Percentiles rank a stretch among this genome's conserved stretches.
Evolutionary conservation across 2,888 invertebrate genomes (phyloP).

Genomic region (Ochropleura plecta): DNA sequence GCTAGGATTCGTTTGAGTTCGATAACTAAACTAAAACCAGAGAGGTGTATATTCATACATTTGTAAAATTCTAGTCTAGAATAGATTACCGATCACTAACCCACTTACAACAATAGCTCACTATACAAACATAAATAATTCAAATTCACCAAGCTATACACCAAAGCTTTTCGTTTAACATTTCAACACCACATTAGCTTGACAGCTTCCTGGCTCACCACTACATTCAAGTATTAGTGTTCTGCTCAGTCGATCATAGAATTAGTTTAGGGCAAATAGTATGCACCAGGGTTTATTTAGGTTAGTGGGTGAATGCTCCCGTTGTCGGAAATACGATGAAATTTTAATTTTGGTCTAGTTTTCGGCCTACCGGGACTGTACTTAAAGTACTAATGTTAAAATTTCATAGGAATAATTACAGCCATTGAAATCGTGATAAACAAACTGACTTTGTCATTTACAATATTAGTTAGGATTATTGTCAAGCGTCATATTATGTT

Average conservation of each 20-base stretch:
- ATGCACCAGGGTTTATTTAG: conserved; percentile 25
- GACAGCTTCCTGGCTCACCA: conserved; percentile 42
- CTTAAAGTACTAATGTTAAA: not conserved
- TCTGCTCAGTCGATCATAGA: conserved; percentile 37
- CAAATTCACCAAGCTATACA: conserved; percentile 8
- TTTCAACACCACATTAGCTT: conserved; percentile 50
- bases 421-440: not conserved
- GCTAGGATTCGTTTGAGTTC: no score
- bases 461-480: not conserved
- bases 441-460: not conserved
- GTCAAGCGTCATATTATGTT: not conserved
- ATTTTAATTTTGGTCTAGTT: conserved; percentile 9
- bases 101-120: not conserved
- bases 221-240: conserved; percentile 36
- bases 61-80: no score
- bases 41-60: no score
- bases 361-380: not conserved
- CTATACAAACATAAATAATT: conserved; percentile 10
- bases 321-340: not conserved
- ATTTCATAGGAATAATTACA: not conserved
- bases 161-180: conserved; percentile 32
- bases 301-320: conserved; percentile 14
- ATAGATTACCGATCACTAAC: not conserved
- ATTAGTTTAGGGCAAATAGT: conserved; percentile 32
- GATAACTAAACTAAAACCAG: no score